Evolutionary conservation across 2,113 vertebrate species (phyloP).

Genomic region (Opisthocomus hoazin): DNA sequence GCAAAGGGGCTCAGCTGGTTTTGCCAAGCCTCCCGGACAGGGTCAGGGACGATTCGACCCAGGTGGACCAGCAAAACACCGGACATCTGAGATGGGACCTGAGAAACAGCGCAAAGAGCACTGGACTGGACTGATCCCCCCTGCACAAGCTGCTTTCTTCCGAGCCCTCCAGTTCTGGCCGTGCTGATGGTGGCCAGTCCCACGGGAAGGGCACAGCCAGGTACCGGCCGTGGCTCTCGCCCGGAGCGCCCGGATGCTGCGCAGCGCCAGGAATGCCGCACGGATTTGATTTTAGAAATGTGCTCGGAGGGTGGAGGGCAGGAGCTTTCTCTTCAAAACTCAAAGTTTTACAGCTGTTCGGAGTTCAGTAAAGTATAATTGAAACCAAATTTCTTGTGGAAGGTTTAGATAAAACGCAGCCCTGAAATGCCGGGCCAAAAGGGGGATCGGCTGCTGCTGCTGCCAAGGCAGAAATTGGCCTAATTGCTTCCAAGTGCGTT

Average conservation of each 20-base stretch:
- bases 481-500: conserved; percentile 45
- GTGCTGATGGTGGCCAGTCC: neutral
- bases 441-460: neutral
- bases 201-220: neutral
- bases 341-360: conserved; percentile 44
- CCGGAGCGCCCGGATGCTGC: neutral
- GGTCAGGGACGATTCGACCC: neutral
- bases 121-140: neutral
- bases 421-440: conserved; percentile 35
- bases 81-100: neutral
- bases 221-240: neutral
- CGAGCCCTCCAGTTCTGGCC: neutral
- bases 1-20: neutral
- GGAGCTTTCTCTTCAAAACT: conserved; percentile 22
- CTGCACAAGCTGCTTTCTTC: neutral
- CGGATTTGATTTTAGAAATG: conserved; percentile 32
- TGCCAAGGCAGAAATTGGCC: conserved; percentile 36
- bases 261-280: neutral
- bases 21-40: neutral
- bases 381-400: conserved; percentile 44
- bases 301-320: neutral
- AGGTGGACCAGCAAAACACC: neutral
- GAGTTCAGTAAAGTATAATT: conserved; percentile 45
- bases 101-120: neutral
- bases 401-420: conserved; percentile 51